These are phyloP conservation scores for Aphaenogaster rudis DNA, from an alignment of 1,140 invertebrate species.

Conservation along the genomic window DNA sequence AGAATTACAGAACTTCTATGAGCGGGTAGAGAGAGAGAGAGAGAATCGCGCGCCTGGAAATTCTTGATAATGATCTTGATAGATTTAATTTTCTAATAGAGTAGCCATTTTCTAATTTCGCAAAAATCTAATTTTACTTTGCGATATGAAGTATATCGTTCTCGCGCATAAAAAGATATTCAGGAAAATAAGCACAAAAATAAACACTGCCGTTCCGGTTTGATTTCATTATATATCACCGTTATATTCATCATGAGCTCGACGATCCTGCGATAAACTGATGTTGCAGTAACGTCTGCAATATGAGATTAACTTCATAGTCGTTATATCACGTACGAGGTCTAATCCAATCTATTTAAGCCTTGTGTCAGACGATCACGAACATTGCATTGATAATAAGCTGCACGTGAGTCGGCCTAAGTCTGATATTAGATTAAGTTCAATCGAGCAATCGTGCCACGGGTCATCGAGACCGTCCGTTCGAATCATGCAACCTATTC, in stretches of 20 bases:
- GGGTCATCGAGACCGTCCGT: conserved; percentile 39
- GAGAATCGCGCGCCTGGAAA: background rate
- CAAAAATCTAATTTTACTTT: background rate
- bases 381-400: conserved; percentile 73
- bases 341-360: conserved; percentile 74
- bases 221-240: background rate
- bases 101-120: background rate
- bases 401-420: conserved; percentile 58
- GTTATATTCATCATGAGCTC: conserved; percentile 22
- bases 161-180: background rate
- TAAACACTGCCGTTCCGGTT: background rate
- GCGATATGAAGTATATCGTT: background rate
- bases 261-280: conserved; percentile 4
- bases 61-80: background rate
- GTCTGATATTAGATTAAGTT: conserved; percentile 70
- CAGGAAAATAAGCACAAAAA: background rate
- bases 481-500: conserved; percentile 14
- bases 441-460: conserved; percentile 62
- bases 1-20: background rate
- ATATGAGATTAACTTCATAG: conserved; percentile 62
- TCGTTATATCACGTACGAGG: conserved; percentile 60
- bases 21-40: too few relatives aligned
- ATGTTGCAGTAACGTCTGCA: conserved; percentile 23
- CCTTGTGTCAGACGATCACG: conserved; percentile 67
- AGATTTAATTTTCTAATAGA: background rate